A percentile compares a stretch with the other conserved stretches of the same genome.
phyloP scores from a whole-genome alignment of 35 echinoderm and acorn worm genomes.

The Ptychodera flava region DNA sequence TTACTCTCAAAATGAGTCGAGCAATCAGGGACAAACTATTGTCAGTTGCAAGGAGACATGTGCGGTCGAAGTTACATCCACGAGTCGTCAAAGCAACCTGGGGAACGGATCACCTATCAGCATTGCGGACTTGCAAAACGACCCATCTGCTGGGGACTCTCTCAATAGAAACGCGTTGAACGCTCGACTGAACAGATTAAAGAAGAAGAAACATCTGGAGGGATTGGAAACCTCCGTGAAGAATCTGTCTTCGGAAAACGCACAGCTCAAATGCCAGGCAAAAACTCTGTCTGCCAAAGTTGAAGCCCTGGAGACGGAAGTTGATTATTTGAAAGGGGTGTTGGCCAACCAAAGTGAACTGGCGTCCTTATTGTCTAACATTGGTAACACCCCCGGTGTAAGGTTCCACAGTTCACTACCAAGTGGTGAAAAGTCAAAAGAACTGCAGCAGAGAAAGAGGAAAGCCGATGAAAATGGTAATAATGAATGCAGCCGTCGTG shows the following conservation, averaged over 20 bases:
- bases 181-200: conserved; percentile 62
- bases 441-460: not conserved
- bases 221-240: conserved; percentile 39
- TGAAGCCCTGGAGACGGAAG: conserved; percentile 27
- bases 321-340: conserved; percentile 71
- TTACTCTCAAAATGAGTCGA: no score
- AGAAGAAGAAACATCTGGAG: conserved; percentile 52
- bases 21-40: no score
- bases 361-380: conserved; percentile 43
- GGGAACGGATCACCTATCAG: not conserved
- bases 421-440: not conserved
- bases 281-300: conserved; percentile 26
- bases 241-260: conserved; percentile 37
- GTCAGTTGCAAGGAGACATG: no score
- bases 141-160: not conserved
- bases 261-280: conserved; percentile 26
- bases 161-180: conserved; percentile 67
- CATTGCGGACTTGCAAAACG: not conserved
- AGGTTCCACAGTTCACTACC: conserved; percentile 48
- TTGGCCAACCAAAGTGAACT: conserved; percentile 74
- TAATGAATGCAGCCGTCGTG: not conserved
- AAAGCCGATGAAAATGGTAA: conserved; percentile 13
- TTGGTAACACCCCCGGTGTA: conserved; percentile 39
- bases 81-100: not conserved
- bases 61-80: not conserved